Evolutionary conservation across 1,140 invertebrate species (phyloP), one percentile per base, ranked within the genome.

Genomic region (Goniozus legneri): DNA sequence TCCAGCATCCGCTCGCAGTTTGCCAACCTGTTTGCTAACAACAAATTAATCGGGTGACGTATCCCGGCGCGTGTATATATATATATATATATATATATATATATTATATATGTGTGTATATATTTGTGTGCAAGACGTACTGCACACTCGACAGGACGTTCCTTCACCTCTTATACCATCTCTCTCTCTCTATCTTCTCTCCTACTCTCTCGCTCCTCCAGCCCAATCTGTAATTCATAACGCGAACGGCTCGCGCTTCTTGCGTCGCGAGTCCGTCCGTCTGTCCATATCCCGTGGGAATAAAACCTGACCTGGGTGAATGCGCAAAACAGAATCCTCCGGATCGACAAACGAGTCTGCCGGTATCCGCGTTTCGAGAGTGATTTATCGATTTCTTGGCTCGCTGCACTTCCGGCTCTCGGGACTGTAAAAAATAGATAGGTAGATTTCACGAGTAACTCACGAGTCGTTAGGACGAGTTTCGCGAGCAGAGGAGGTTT

Each of bases 1-100:
- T 59, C 53, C 64, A 64, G 64, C 64, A 70, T 71, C 68, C 67
- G 68, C 67, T 69, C 63, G 62, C 64, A 67, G 65, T 72, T 71
- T 69, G 65, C 69, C 65, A 72, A 71, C 69, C 67, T 71, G 69
- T 71, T 71, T 71, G 67, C 69, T 69, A 70, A 70, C 68, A 71
- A 73, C 67, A 70, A 72, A 73, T 73, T 72, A 73, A 73, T 73
- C 69, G 69, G 62, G 61, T 69, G 60, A 70, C 66, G 64, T 66
- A 71, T 67, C 60, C 62, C 55, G 56, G 57, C 56, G 56, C 54
- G 58, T 16, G 31, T 44, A 32, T 37, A 37, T 34, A 33, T 36
- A 32, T 32, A 34, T 31, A 42, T 40, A 22, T 46, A 10, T 16
- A n/a, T n/a, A n/a, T n/a, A n/a, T n/a, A n/a, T n/a, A n/a, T n/a